Percentiles rank a stretch among this genome's conserved stretches.
Evolutionary conservation across 2,888 invertebrate genomes (phyloP).

Genomic region (Eucera pruinosa): DNA sequence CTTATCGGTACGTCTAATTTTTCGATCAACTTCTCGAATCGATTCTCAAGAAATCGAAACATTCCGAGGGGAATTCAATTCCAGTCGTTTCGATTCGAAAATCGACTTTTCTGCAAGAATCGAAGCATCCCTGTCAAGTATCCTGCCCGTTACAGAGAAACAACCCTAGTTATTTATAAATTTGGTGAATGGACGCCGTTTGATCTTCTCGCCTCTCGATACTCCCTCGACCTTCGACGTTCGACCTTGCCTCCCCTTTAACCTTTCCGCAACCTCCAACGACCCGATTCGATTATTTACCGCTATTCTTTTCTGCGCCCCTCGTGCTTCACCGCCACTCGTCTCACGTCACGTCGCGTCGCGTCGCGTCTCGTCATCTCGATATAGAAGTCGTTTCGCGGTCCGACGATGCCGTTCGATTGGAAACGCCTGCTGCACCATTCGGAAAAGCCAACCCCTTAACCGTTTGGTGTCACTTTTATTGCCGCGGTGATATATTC

Average conservation of each 20-base stretch:
- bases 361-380: no score
- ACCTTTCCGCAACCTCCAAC: slow-evolving; percentile 50
- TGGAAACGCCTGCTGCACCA: not conserved
- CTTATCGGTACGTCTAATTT: no score
- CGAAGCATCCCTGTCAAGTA: no score
- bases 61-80: no score
- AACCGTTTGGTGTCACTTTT: not conserved
- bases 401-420: no score
- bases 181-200: slow-evolving; percentile 32
- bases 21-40: no score
- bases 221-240: slow-evolving; percentile 45
- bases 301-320: slow-evolving; percentile 37
- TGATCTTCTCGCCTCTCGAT: slow-evolving; percentile 16
- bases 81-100: no score
- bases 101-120: no score
- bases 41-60: no score
- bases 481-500: not conserved
- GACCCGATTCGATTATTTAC: slow-evolving; percentile 44
- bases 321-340: not conserved
- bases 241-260: slow-evolving; percentile 51
- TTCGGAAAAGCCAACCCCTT: not conserved
- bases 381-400: slow-evolving; percentile 16
- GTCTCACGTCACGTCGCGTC: no score
- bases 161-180: slow-evolving; percentile 25
- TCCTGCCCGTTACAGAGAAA: not conserved